Evolutionary conservation across 2,797 vertebrate species (phyloP).

Genomic region (Threskiornis aethiopicus): DNA sequence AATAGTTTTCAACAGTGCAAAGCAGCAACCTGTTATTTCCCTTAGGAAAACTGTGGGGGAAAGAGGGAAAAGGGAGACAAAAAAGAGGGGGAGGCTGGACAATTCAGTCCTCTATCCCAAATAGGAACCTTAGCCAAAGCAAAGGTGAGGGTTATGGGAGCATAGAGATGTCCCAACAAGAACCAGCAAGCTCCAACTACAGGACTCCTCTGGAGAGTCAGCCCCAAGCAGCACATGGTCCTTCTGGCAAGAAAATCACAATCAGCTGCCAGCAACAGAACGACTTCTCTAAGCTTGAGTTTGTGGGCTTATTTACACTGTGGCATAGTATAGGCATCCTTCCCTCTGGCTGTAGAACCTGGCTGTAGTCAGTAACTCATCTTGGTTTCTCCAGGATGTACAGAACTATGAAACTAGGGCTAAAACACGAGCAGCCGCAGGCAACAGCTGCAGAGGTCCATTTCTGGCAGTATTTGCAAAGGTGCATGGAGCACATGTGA

Average conservation of each 20-base stretch:
- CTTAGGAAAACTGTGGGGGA: background rate
- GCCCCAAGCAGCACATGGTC: background rate
- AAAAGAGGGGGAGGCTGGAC: background rate
- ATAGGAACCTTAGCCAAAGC: background rate
- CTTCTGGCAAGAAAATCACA: background rate
- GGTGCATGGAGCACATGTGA: background rate
- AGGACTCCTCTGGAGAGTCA: background rate
- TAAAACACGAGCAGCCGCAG: constrained; percentile 1
- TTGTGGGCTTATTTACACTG: background rate
- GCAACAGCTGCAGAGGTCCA: background rate
- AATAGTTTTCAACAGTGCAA: background rate
- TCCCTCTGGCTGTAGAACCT: background rate
- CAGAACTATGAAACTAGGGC: background rate
- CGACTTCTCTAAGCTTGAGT: background rate
- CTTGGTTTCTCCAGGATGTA: background rate
- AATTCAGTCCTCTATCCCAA: background rate
- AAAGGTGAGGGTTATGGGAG: background rate
- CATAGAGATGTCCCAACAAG: background rate
- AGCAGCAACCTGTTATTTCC: background rate
- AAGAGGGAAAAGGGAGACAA: background rate
- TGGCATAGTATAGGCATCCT: background rate
- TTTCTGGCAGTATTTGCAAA: background rate
- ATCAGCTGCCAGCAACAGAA: background rate
- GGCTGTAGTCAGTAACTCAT: background rate
- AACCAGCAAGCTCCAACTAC: background rate